These are phyloP conservation scores for Alectoris magna DNA, from an alignment of 2,797 vertebrate genomes.

Conservation along the genomic window DNA sequence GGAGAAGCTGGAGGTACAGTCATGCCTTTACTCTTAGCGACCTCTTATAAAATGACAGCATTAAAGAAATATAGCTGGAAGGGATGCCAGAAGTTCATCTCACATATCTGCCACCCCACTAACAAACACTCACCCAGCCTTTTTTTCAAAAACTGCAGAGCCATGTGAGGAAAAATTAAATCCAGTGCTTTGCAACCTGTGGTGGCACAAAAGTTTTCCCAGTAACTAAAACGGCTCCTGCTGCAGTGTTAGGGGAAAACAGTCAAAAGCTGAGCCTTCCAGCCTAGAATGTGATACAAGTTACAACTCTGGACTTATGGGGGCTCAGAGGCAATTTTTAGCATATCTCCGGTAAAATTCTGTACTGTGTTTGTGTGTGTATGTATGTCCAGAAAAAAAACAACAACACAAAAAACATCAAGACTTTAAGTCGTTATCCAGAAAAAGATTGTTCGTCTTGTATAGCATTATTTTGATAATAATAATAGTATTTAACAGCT, in stretches of 20 bases:
- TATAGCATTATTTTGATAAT: neutral
- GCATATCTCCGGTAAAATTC: neutral
- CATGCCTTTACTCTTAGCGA: neutral
- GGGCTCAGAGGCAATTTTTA: neutral
- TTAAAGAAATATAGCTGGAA: neutral
- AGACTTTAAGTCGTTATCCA: neutral
- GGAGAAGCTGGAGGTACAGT: neutral
- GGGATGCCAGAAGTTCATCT: neutral
- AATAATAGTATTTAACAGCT: neutral
- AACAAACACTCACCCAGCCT: neutral
- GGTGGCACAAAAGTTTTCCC: neutral
- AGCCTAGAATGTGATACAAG: neutral
- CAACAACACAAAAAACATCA: neutral
- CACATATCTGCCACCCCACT: neutral
- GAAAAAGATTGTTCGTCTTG: neutral
- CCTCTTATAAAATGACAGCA: neutral
- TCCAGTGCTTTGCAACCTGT: neutral
- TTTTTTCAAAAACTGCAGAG: neutral
- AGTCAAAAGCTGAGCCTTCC: neutral
- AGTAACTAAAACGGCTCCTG: neutral
- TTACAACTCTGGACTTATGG: neutral
- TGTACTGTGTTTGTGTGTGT: neutral
- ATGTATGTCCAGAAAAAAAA: neutral
- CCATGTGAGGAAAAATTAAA: neutral
- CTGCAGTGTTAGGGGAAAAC: neutral